A percentile compares a stretch with the other conserved stretches of the same genome.
These are phyloP conservation scores for Holotrichia oblita DNA, from an alignment of 1,140 invertebrate genomes.

Conservation along the genomic window DNA sequence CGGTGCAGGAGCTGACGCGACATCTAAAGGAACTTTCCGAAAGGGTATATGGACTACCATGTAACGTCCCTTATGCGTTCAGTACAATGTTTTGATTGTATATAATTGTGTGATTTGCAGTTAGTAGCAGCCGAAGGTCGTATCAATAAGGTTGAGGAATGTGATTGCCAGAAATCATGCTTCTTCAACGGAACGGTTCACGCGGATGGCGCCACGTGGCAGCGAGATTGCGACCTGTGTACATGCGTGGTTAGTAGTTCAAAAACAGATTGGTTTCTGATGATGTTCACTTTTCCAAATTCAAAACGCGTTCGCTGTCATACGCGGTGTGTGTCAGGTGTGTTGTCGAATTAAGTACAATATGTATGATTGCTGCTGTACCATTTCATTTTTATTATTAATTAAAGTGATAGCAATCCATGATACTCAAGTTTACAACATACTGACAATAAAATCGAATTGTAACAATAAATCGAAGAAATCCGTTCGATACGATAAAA, in stretches of 20 bases:
- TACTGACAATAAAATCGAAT: not conserved
- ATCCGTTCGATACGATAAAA: not conserved
- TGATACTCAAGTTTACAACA: not conserved
- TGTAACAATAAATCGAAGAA: not conserved
- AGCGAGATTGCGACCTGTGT: constrained; percentile 82
- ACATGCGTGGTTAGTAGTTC: constrained; percentile 75
- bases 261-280: constrained; percentile 27
- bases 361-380: too few species aligned
- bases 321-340: not conserved
- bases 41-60: constrained; percentile 69
- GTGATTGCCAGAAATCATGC: constrained; percentile 90
- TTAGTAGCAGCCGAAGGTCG: constrained; percentile 79
- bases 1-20: constrained; percentile 72
- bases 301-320: not conserved
- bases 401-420: not conserved
- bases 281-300: not conserved
- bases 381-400: not conserved
- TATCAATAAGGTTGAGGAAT: constrained; percentile 81
- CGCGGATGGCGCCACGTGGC: constrained; percentile 84
- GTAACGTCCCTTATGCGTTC: constrained; percentile 59
- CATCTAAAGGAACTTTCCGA: constrained; percentile 74
- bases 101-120: constrained; percentile 67
- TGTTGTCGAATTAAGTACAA: constrained; percentile 1
- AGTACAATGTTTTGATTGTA: constrained; percentile 58
- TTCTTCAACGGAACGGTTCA: constrained; percentile 79